These are phyloP conservation scores for Stichodactyla helianthus DNA, from an alignment of 64 coral and sea anemone species.

Conservation along the genomic window DNA sequence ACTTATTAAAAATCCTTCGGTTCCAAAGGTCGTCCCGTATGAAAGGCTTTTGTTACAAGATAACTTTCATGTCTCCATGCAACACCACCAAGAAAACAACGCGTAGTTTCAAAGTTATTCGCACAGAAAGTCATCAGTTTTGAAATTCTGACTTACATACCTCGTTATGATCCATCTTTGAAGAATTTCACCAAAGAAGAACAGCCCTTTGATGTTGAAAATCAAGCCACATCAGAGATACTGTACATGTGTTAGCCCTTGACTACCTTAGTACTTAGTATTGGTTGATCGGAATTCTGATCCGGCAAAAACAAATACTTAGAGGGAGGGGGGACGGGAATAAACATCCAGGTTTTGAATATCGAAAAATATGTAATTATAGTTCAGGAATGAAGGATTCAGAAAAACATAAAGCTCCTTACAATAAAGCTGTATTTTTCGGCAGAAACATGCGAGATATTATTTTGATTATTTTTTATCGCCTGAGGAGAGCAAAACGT, in stretches of 20 bases:
- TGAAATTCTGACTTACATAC: neutral
- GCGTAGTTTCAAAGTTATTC: neutral
- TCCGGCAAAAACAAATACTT: neutral
- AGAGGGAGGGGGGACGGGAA: neutral
- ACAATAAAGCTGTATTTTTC: too few species aligned
- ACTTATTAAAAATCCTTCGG: neutral
- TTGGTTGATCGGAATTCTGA: neutral
- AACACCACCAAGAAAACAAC: too few species aligned
- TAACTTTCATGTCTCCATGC: too few species aligned
- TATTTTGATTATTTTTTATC: neutral
- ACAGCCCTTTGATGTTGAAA: neutral
- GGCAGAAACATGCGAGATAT: neutral
- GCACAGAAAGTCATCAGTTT: neutral
- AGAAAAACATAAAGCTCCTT: neutral
- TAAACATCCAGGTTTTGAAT: neutral
- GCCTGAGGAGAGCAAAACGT: neutral
- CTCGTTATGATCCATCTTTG: neutral
- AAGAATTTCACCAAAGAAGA: neutral
- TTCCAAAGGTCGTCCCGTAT: neutral
- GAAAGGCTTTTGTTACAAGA: too few species aligned
- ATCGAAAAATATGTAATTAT: neutral
- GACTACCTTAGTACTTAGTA: neutral
- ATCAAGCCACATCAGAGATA: neutral
- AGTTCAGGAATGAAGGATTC: neutral
- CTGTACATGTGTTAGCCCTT: neutral